phyloP scores from a whole-genome alignment of 2,888 invertebrate species.

The Torymus aiolomorphi region DNA sequence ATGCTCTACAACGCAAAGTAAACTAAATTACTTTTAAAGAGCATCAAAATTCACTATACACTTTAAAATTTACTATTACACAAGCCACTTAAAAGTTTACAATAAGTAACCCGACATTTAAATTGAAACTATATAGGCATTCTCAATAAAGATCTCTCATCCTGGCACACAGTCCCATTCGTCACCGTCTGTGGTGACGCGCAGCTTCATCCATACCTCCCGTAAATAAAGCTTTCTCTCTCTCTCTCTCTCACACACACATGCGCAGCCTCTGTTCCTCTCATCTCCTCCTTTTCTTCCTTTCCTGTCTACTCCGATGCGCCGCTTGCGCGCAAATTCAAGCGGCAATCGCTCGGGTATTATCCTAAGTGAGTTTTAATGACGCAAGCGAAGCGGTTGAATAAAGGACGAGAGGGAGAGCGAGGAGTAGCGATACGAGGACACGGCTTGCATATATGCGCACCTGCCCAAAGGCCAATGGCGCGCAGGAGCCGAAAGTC shows the following conservation, averaged over 20 bases:
- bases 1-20: no score
- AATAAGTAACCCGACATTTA: no score
- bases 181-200: constrained; percentile 30
- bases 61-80: no score
- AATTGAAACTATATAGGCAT: no score
- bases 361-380: constrained; percentile 74
- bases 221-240: constrained; percentile 21
- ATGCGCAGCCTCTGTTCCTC: no score
- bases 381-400: constrained; percentile 60
- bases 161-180: constrained; percentile 7
- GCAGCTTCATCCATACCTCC: not conserved
- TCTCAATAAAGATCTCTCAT: no score
- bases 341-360: constrained; percentile 64
- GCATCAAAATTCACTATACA: no score
- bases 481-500: not conserved
- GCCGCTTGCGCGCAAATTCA: constrained; percentile 47
- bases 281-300: not conserved
- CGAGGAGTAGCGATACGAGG: constrained; percentile 29
- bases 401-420: constrained; percentile 11
- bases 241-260: no score
- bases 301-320: constrained; percentile 14
- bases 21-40: no score
- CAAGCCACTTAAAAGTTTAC: no score
- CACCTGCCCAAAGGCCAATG: constrained; percentile 62
- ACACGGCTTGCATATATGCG: constrained; percentile 38